A percentile compares a stretch with the other conserved stretches of the same genome.
phyloP scores from a whole-genome alignment of 2,113 vertebrate genomes.

The Saguinus midas region DNA sequence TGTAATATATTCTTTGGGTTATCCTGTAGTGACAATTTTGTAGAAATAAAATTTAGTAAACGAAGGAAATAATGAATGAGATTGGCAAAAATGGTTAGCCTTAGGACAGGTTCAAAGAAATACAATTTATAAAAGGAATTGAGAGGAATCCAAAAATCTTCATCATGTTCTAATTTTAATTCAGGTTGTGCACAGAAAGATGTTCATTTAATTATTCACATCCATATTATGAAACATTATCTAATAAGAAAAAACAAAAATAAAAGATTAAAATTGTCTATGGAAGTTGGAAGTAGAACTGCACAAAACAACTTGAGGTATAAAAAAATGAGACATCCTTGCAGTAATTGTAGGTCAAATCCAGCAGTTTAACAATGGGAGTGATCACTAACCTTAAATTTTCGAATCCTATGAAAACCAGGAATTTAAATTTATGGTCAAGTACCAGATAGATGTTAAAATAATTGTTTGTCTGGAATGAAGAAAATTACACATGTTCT shows the following conservation, averaged over 20 bases:
- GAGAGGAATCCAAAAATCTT: accelerated
- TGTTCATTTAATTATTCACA: background rate
- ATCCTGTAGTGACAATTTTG: background rate
- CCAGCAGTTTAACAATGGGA: background rate
- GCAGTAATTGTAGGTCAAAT: background rate
- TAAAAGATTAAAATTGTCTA: background rate
- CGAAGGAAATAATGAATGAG: background rate
- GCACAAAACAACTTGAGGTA: background rate
- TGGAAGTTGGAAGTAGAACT: background rate
- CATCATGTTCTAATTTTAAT: background rate
- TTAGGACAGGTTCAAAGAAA: too few species aligned
- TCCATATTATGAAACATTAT: background rate
- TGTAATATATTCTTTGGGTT: too few species aligned
- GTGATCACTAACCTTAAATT: background rate
- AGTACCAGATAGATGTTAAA: background rate
- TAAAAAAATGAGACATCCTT: background rate
- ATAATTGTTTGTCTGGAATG: background rate
- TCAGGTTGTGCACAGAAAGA: background rate
- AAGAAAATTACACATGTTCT: background rate
- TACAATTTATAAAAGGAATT: too few species aligned
- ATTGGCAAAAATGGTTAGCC: background rate
- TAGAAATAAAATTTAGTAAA: background rate
- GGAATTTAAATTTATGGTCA: background rate
- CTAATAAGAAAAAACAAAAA: background rate
- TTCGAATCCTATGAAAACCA: background rate